Base-by-base conservation (phyloP, 2,888 invertebrate species). In the Acleris laterana region DNA sequence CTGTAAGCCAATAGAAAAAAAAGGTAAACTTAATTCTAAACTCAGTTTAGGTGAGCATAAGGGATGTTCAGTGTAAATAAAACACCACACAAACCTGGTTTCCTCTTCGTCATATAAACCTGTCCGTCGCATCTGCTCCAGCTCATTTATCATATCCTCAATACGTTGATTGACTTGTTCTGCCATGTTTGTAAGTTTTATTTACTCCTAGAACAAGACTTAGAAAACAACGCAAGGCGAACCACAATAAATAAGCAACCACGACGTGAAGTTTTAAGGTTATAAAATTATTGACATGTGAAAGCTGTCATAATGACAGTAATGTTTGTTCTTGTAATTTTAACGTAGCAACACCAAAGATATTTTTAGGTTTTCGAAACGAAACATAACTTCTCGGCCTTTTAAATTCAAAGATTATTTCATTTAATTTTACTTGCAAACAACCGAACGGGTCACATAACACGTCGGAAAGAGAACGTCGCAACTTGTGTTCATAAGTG, bases 111-210 rank as follows among this genome's bases (percentile, higher is more conserved):
- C 93, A 78, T 96, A 96, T 60, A 98, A 88, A 77, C 95, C 94
- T 44, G 95, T 94, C 74, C 95, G 93, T 77, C 95, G 94, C 95
- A 98, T 95, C 80, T 96, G 95, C 83, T 97, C 96, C 79, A 98
- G 93, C 83, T 97, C 97, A 70, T 95, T 95, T 76, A 97, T 94
- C 94, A 96, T 95, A 71, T 95, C 95, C 91, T 98, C 97, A 74
- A 96, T 94, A 81, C 95, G 94, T 82, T 95, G 94, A 79, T 96
- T 95, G 2, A 97, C 96, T 86, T 95, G 94, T 89, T 98, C 98
- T 16, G 96, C 96, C 97, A 98, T 97, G 77, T 80, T 89, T 64
- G 11, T 28, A 22, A 25, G 22, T 53, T 53, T 49, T 25, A 44
- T 59, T 6, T 3, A 53, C 38, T 38, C 13, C 13, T 38, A 2